Percentiles rank a stretch among this genome's conserved stretches.
These are phyloP conservation scores for human (Homo sapiens) DNA, from an alignment of 2,113 vertebrate genomes.

Conservation along the genomic window DNA sequence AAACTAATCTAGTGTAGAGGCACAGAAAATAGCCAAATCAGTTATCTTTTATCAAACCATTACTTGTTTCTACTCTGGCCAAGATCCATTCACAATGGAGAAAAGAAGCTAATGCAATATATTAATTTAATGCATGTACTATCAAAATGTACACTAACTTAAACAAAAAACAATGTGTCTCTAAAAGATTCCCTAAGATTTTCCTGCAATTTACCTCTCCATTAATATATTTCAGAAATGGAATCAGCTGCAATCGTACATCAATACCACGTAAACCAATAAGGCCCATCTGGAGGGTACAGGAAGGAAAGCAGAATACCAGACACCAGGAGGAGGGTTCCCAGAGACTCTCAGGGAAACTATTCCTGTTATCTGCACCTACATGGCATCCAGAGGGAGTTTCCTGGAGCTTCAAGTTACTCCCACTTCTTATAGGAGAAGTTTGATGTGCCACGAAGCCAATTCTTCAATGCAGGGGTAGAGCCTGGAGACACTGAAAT, in stretches of 20 bases:
- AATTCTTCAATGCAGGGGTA: neutral
- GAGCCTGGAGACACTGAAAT: neutral
- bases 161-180: neutral
- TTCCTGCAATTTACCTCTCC: neutral
- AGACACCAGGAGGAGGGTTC: neutral
- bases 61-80: neutral
- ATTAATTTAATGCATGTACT: neutral
- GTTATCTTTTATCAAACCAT: neutral
- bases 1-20: neutral
- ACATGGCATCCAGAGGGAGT: accelerated
- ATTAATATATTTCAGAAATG: neutral
- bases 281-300: accelerated
- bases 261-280: accelerated
- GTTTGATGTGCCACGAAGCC: neutral
- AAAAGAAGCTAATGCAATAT: neutral
- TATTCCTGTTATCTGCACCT: accelerated
- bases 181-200: neutral
- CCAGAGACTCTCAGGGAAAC: neutral
- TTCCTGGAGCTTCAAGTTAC: neutral
- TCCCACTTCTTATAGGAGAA: neutral
- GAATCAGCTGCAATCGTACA: neutral
- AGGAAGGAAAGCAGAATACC: neutral
- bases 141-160: neutral
- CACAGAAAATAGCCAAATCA: neutral
- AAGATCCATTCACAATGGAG: neutral